Conservation (phyloP, 2,888 invertebrate species). For the Linyphia triangularis region DNA sequence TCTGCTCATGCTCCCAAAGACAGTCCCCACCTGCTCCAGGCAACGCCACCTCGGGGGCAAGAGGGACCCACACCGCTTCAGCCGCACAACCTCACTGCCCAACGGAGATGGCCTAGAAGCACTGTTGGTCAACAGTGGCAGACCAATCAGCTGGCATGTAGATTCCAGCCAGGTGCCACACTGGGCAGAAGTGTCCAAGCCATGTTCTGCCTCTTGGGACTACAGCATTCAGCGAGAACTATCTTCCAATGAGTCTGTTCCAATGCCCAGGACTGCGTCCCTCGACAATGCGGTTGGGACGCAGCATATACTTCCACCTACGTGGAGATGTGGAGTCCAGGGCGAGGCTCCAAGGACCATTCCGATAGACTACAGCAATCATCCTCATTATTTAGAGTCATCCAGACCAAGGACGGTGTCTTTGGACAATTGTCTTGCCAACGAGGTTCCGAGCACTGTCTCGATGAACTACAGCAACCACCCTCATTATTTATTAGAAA, state of each 20-base stretch:
- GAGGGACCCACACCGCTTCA: conserved; percentile 71
- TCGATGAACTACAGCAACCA: not conserved
- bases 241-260: not conserved
- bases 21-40: conserved; percentile 75
- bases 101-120: conserved; percentile 50
- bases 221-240: conserved; percentile 27
- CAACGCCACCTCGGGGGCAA: conserved; percentile 71
- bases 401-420: not conserved
- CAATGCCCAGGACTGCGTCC: not conserved
- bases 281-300: conserved; percentile 13
- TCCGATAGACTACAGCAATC: not conserved
- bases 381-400: not conserved
- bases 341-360: not conserved
- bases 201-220: conserved; percentile 63
- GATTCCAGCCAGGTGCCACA: conserved; percentile 56
- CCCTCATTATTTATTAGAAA: not conserved
- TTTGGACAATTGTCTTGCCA: not conserved
- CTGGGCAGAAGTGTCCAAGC: conserved; percentile 46
- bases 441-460: not conserved
- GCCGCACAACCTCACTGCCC: conserved; percentile 58
- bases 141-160: conserved; percentile 76
- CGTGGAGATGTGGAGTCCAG: not conserved
- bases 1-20: conserved; percentile 83
- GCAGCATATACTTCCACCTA: not conserved
- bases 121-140: conserved; percentile 40